Evolutionary conservation across 1,140 invertebrate species (phyloP).

Genomic region (Ostrea denselamellosa): DNA sequence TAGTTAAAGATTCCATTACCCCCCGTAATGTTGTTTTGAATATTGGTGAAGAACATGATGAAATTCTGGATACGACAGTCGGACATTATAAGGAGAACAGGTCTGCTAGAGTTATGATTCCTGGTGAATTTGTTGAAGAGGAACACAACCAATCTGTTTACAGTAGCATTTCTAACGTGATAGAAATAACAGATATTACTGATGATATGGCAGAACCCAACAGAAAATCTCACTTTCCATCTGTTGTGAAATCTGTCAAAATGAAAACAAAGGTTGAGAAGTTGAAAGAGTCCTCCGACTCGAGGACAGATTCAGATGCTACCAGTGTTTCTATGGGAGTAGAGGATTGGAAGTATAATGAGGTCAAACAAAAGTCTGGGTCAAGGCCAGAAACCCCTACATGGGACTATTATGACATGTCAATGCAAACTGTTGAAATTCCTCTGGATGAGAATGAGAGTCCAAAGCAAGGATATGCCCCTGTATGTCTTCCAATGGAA

Average conservation of each 20-base stretch:
- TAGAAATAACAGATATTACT: constrained; percentile 51
- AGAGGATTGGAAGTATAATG: constrained; percentile 56
- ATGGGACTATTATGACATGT: constrained; percentile 72
- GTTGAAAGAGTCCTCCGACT: not conserved
- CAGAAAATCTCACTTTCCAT: constrained; percentile 48
- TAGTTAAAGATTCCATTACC: not conserved
- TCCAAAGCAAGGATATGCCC: constrained; percentile 43
- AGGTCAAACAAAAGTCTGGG: constrained; percentile 47
- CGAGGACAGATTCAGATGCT: constrained; percentile 1
- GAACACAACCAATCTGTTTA: not conserved
- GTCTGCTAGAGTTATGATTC: not conserved
- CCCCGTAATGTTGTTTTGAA: constrained; percentile 15
- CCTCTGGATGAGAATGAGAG: constrained; percentile 52
- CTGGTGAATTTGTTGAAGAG: constrained; percentile 12
- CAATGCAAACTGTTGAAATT: constrained; percentile 53
- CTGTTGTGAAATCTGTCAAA: constrained; percentile 33
- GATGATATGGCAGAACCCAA: constrained; percentile 31
- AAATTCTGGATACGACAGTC: not conserved
- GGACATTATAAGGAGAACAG: not conserved
- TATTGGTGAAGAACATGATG: constrained; percentile 15
- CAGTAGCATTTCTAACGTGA: constrained; percentile 15
- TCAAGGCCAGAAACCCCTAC: constrained; percentile 71
- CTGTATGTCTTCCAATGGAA: constrained; percentile 62
- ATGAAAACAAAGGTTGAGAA: constrained; percentile 46
- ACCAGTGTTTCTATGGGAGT: constrained; percentile 27